These are phyloP conservation scores for Anguilla anguilla DNA, from an alignment of 2,797 vertebrate species.

Conservation along the genomic window DNA sequence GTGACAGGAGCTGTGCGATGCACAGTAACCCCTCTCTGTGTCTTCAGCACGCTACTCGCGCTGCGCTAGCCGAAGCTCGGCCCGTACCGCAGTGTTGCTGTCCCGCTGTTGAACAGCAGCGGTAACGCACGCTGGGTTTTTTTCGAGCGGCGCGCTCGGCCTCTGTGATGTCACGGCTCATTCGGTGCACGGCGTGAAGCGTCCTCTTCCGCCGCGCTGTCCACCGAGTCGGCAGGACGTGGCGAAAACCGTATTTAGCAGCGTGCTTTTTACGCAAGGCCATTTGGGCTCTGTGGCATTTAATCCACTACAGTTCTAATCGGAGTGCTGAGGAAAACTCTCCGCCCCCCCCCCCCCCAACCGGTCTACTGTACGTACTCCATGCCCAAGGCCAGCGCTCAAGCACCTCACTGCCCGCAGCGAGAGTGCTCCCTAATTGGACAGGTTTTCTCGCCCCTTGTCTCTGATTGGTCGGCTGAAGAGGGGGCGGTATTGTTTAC, in stretches of 20 bases:
- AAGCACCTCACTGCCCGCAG: not conserved
- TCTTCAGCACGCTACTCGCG: not conserved
- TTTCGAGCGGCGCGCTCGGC: too few relatives aligned
- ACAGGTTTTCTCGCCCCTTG: not conserved
- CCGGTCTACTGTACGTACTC: not conserved
- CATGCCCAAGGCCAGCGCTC: not conserved
- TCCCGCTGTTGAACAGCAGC: not conserved
- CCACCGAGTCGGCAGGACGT: not conserved
- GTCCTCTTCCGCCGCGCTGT: not conserved
- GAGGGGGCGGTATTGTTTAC: not conserved
- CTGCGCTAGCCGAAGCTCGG: not conserved
- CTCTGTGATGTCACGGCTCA: not conserved
- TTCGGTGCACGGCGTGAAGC: not conserved
- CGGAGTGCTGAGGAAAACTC: not conserved
- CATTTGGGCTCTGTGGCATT: not conserved
- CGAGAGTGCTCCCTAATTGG: not conserved
- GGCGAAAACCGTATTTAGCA: not conserved
- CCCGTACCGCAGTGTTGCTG: not conserved
- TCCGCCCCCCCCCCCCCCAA: too few relatives aligned
- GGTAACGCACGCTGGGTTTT: too few relatives aligned
- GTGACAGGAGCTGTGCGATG: not conserved
- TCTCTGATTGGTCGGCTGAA: not conserved
- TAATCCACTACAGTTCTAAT: conserved; percentile 16
- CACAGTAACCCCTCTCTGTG: not conserved
- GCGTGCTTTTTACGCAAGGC: not conserved